Evolutionary conservation across 2,888 invertebrate genomes (phyloP).

Genomic region (Drosophila testacea): DNA sequence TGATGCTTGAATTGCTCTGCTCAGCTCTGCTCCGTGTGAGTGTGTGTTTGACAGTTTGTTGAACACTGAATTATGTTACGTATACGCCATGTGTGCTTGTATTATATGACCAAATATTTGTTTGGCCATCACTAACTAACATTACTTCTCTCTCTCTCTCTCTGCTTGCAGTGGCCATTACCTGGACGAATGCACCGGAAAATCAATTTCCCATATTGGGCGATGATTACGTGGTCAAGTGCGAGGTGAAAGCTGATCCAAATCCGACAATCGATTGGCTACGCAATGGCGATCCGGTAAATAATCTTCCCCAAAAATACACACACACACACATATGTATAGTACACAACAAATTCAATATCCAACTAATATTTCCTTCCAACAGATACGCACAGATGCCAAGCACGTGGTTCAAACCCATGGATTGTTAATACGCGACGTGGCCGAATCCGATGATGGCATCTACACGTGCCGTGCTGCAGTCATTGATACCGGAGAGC

Average conservation of each 20-base stretch:
- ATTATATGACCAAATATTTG: constrained; percentile 19
- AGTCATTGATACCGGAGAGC: constrained; percentile 92
- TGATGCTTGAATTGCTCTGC: constrained; percentile 57
- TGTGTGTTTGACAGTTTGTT: constrained; percentile 58
- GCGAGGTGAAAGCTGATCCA: constrained; percentile 94
- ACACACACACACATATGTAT: no score
- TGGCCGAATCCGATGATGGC: constrained; percentile 93
- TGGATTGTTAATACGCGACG: constrained; percentile 91
- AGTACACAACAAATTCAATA: not conserved
- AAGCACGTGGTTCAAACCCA: constrained; percentile 91
- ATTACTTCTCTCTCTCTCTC: not conserved
- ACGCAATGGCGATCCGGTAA: constrained; percentile 90
- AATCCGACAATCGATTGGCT: constrained; percentile 94
- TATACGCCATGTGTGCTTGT: constrained; percentile 41
- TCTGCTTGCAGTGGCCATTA: constrained; percentile 90
- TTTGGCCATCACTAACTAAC: not conserved
- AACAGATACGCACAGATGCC: constrained; percentile 88
- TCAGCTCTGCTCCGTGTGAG: no score
- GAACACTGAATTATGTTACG: constrained; percentile 57
- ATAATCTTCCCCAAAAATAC: constrained; percentile 48
- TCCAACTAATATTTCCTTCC: not conserved
- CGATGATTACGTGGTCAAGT: constrained; percentile 91
- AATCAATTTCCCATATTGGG: constrained; percentile 93
- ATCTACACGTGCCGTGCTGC: constrained; percentile 95
- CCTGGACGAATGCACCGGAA: constrained; percentile 93